Percentiles rank a stretch among this genome's conserved stretches.
Conservation (phyloP, 2,113 vertebrate genomes). For the Erythrolamprus reginae region DNA sequence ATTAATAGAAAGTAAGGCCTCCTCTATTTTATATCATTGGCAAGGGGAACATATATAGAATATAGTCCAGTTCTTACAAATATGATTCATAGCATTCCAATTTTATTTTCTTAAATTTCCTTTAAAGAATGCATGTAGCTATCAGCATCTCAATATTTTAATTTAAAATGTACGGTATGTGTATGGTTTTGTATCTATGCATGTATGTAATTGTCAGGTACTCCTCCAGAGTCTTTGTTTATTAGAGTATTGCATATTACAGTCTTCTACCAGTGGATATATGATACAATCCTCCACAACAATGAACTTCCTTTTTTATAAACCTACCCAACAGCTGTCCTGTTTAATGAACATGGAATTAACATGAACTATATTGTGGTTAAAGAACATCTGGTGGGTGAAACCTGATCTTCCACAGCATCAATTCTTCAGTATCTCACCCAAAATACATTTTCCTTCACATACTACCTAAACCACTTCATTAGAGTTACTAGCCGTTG, state of each 20-base stretch:
- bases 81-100: background rate
- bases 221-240: background rate
- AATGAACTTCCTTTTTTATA: background rate
- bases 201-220: background rate
- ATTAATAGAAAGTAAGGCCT: background rate
- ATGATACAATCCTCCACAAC: background rate
- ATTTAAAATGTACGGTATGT: background rate
- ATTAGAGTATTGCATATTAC: background rate
- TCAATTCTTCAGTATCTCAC: background rate
- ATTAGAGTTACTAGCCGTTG: background rate
- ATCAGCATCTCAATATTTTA: background rate
- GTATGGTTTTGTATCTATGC: background rate
- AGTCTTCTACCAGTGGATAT: background rate
- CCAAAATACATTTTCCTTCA: background rate
- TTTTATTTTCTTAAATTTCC: background rate
- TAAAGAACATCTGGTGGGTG: background rate
- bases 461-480: no score
- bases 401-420: background rate
- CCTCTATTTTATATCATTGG: background rate
- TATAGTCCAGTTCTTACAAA: background rate
- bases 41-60: background rate
- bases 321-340: background rate
- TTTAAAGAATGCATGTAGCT: background rate
- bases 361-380: background rate
- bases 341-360: background rate